Evolutionary conservation across 2,113 vertebrate species (phyloP).

Genomic region (Tinamus guttatus): DNA sequence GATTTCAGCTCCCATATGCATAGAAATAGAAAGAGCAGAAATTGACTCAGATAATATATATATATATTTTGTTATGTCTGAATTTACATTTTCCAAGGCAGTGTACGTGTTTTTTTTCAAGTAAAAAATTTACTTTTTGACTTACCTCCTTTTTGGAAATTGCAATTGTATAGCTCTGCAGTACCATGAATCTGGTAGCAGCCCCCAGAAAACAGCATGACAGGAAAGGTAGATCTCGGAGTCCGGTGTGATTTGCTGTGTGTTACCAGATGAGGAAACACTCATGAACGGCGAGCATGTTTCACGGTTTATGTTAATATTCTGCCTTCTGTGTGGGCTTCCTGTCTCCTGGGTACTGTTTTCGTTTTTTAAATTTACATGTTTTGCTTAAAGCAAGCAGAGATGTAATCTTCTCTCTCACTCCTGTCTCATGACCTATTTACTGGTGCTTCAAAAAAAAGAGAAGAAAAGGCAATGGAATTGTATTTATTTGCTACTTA

Average conservation of each 20-base stretch:
- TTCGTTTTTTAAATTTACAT: not conserved
- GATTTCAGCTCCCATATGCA: not conserved
- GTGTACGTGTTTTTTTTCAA: not conserved
- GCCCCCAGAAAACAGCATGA: not conserved
- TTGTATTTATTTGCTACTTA: not conserved
- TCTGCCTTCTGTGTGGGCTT: not conserved
- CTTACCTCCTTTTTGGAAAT: not conserved
- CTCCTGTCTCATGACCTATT: not conserved
- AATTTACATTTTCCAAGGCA: not conserved
- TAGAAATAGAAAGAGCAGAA: not conserved
- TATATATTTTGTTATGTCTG: not conserved
- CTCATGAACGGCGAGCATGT: not conserved
- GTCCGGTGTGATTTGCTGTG: not conserved
- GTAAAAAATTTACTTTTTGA: not conserved
- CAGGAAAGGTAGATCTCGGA: not conserved
- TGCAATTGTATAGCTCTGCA: not conserved
- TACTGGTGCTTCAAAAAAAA: not conserved
- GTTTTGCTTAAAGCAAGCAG: not conserved
- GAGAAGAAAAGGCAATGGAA: not conserved
- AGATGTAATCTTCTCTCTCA: no score
- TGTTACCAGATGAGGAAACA: rapidly evolving
- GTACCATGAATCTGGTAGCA: not conserved
- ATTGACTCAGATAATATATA: not conserved
- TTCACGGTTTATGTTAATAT: not conserved
- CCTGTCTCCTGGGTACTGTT: not conserved